Conservation (phyloP, 2,888 invertebrate genomes). For the Leucozona laternaria region DNA sequence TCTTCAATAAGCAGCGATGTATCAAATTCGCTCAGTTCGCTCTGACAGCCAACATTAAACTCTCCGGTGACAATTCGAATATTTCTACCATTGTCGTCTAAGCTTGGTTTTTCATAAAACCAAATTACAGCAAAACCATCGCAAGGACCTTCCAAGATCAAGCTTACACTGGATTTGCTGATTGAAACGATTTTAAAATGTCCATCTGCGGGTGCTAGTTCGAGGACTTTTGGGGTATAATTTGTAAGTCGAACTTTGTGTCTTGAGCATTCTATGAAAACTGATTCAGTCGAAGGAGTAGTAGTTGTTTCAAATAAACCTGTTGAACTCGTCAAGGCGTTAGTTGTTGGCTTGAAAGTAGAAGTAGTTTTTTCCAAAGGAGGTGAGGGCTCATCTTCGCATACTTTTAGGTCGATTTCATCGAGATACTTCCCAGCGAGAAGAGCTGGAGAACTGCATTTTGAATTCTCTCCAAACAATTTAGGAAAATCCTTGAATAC, state of each 20-base stretch:
- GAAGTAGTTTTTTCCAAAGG: not conserved
- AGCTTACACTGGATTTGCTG: constrained; percentile 10
- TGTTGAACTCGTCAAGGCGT: not conserved
- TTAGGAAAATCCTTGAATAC: constrained; percentile 26
- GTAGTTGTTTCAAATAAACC: not conserved
- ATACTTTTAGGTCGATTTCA: not conserved
- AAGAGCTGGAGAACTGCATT: constrained; percentile 68
- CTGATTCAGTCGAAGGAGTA: constrained; percentile 28
- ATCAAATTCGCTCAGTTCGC: constrained; percentile 53
- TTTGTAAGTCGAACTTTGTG: not conserved
- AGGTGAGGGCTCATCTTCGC: not conserved
- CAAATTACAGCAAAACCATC: constrained; percentile 53
- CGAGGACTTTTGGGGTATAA: not conserved
- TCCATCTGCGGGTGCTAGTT: constrained; percentile 43
- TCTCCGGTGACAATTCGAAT: constrained; percentile 26
- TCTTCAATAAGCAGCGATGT: constrained; percentile 22
- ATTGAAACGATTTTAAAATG: constrained; percentile 17
- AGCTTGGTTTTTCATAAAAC: constrained; percentile 58
- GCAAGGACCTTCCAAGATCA: constrained; percentile 2
- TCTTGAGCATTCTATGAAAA: constrained; percentile 44
- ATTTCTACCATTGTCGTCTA: not conserved
- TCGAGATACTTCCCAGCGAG: constrained; percentile 19
- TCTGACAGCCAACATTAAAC: constrained; percentile 50
- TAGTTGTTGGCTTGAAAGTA: not conserved
- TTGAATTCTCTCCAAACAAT: constrained; percentile 8